Base-by-base conservation (phyloP, 2,888 invertebrate genomes). In the Smittia aterrima region DNA sequence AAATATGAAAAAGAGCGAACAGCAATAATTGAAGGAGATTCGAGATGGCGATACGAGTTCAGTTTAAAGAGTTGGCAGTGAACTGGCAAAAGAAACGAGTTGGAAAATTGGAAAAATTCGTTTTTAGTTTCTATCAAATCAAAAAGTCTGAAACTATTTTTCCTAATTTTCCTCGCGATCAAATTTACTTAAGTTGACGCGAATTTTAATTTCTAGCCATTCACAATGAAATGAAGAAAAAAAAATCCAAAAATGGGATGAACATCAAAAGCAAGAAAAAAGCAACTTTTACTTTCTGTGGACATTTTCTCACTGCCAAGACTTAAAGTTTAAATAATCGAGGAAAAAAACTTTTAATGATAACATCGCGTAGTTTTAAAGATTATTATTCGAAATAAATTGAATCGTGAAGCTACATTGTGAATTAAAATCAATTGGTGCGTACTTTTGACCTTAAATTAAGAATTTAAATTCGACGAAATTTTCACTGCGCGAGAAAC, bases 311-410 rank as follows among this genome's bases (percentile, higher is more conserved):
- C 72, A 72, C 72, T 72, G 72, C 72, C 72, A 72, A 72, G 62
- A 72, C 72, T 72, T 72, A 72, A 72, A 72, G 58, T 72, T 72
- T 72, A 72, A 40, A 62, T 62, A 72, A 72, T 70, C 32, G 54
- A 70, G 32, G 70, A 47, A 18, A 24, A 68, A n/a, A 53, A 70
- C 22, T 40, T 38, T 40, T 67, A 67, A 9, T 38, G 47, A 70
- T 53, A 70, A 54, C 6, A 70, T 68, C 47, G 47, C 47, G 47
- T 68, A 70, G 54, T 70, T 70, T 16, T 54, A 70, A 54, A n/a
- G 47, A 47, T 47, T n/a, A 54, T 41, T 67, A 41, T 67, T 41
- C 41, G 67, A 41, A 70, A 18, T 67, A 41, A 54, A 54, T 54
- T 54, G 18, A 20, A 66, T 24, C 7, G 38, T 32, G 38, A 16